Base-by-base conservation (phyloP, 2,113 vertebrate species). In the Rhinoderma darwinii region DNA sequence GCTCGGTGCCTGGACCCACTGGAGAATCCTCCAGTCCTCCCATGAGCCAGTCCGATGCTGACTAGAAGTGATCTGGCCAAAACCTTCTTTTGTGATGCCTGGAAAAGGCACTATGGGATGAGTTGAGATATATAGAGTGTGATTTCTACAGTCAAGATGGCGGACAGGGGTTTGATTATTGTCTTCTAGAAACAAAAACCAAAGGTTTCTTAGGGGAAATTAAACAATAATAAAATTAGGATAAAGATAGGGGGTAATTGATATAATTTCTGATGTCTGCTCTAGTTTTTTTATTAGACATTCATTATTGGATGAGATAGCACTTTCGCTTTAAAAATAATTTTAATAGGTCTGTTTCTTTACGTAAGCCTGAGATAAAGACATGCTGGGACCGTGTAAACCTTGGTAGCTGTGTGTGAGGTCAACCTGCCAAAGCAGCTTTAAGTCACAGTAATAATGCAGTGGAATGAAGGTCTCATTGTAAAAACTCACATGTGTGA, bases 371-470 rank as follows among this genome's bases (percentile, higher is more conserved):
- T 43, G 20, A 61, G 41, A 76, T 27, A 66, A 77, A 75, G 61
- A 32, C 35, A 17, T 54, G n/a, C 35, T 37, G 66, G 15, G 54
- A 11, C 7, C 35, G 14, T 59, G 41, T 82, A 82, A 44, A 61
- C 37, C 22, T 68, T 37, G 88, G 89, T 12, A 43, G 70, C 84
- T 90, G 92, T 86, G 89, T 80, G 88, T 89, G 89, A 89, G 91
- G 91, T 92, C 90, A 90, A 84, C 66, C 86, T 89, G 86, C 90
- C 88, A 3, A 0, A 89, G 88, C 89, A 92, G 73, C 89, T 89
- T 78, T 91, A 89, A 93, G 89, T 92, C 91, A 93, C 91, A 91
- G 90, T 90, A 91, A 93, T 91, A 93, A 92, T 92, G 89, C 89
- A 84, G 88, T 0, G 5, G 76, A 90, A 14, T 5, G 74, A 90